A percentile compares a stretch with the other conserved stretches of the same genome.
Evolutionary conservation across 1,140 invertebrate species (phyloP).

Genomic region (Temnothorax longispinosus): DNA sequence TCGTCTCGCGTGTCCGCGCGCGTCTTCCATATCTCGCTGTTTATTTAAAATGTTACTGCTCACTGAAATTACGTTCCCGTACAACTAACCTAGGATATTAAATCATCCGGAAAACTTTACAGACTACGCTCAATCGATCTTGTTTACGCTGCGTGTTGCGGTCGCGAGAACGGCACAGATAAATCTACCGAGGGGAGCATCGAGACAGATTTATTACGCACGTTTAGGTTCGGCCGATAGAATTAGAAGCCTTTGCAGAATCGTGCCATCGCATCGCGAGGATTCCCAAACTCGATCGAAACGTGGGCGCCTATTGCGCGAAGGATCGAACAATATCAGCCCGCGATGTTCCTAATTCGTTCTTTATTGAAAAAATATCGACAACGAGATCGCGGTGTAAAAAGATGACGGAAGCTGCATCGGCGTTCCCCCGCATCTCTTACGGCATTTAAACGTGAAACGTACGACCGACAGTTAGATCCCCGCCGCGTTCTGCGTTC

Average conservation of each 20-base stretch:
- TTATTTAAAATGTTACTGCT: conserved; percentile 40
- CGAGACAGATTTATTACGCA: conserved; percentile 55
- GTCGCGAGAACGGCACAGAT: conserved; percentile 50
- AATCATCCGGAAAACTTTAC: conserved; percentile 62
- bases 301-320: not conserved
- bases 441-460: conserved; percentile 15
- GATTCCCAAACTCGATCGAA: conserved; percentile 30
- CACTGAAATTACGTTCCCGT: conserved; percentile 44
- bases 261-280: not conserved
- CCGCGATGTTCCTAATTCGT: not conserved
- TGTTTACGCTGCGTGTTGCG: conserved; percentile 56
- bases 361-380: not conserved
- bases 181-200: conserved; percentile 45
- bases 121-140: conserved; percentile 56
- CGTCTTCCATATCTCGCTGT: not conserved
- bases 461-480: conserved; percentile 13
- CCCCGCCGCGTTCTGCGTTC: not conserved
- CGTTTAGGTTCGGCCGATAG: conserved; percentile 42
- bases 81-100: conserved; percentile 55
- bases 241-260: conserved; percentile 45
- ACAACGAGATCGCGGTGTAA: not conserved
- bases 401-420: not conserved
- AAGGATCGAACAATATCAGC: not conserved
- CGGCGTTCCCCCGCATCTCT: not conserved
- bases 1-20: not conserved